phyloP scores from a whole-genome alignment of 2,113 vertebrate species.

The Gnathonemus longibarbis region DNA sequence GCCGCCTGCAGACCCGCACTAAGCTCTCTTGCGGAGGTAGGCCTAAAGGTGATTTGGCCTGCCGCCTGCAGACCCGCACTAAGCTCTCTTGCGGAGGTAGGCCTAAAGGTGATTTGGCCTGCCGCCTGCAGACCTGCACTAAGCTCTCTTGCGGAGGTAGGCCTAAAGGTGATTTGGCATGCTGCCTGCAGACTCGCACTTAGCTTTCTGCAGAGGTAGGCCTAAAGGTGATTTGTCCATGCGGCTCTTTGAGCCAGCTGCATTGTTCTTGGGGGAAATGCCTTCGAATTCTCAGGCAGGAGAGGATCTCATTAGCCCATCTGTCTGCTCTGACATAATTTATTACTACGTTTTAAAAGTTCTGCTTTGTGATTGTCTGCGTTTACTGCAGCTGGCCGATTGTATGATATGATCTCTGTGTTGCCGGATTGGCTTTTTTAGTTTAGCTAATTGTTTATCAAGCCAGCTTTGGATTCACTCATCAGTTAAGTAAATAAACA shows the following conservation, averaged over 20 bases:
- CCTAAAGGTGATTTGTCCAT: neutral
- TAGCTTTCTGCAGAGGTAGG: too few species aligned
- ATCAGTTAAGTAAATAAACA: neutral
- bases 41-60: too few species aligned
- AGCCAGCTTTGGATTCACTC: neutral
- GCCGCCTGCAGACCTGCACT: too few species aligned
- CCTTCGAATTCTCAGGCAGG: neutral
- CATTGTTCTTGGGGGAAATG: neutral
- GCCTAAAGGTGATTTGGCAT: too few species aligned
- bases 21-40: too few species aligned
- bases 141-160: too few species aligned
- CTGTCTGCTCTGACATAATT: neutral
- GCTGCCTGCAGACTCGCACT: too few species aligned
- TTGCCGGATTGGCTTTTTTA: neutral
- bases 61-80: too few species aligned
- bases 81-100: too few species aligned
- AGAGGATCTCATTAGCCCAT: neutral
- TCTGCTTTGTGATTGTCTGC: neutral
- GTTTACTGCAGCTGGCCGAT: neutral
- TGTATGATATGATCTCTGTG: neutral
- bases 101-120: too few species aligned
- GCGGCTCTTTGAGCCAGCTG: constrained; percentile 16
- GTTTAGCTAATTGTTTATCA: neutral
- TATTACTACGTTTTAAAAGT: neutral
- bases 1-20: too few species aligned